phyloP scores from a whole-genome alignment of 2,797 vertebrate genomes.

The Meriones psammophilus region DNA sequence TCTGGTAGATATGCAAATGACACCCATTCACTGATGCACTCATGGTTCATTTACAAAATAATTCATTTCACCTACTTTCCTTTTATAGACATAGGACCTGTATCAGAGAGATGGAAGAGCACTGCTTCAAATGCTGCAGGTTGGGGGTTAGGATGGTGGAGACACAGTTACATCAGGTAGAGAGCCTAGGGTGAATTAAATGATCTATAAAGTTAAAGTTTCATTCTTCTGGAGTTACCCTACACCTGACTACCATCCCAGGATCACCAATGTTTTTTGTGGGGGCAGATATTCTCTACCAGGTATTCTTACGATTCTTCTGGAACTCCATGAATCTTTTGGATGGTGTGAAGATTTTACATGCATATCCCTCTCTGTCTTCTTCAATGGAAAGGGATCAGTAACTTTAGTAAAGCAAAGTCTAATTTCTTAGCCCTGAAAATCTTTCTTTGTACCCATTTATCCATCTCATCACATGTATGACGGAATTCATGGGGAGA shows the following conservation, averaged over 20 bases:
- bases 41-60: background rate
- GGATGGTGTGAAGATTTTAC: background rate
- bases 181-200: background rate
- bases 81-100: background rate
- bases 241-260: background rate
- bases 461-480: background rate
- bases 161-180: background rate
- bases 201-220: background rate
- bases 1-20: background rate
- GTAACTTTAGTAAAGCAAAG: background rate
- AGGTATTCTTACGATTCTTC: background rate
- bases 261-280: background rate
- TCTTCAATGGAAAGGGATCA: slow-evolving; percentile 9
- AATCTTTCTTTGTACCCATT: background rate
- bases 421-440: background rate
- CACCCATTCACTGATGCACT: background rate
- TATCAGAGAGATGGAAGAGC: background rate
- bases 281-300: background rate
- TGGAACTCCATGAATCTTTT: background rate
- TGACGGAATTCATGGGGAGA: background rate
- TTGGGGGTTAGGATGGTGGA: background rate
- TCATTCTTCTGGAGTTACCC: background rate
- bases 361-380: background rate
- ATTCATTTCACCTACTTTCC: background rate
- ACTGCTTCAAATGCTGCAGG: background rate